Evolutionary conservation across 2,797 vertebrate genomes (phyloP), one percentile per base, ranked within the genome.

Genomic region (Gymnoscopelus braueri): DNA sequence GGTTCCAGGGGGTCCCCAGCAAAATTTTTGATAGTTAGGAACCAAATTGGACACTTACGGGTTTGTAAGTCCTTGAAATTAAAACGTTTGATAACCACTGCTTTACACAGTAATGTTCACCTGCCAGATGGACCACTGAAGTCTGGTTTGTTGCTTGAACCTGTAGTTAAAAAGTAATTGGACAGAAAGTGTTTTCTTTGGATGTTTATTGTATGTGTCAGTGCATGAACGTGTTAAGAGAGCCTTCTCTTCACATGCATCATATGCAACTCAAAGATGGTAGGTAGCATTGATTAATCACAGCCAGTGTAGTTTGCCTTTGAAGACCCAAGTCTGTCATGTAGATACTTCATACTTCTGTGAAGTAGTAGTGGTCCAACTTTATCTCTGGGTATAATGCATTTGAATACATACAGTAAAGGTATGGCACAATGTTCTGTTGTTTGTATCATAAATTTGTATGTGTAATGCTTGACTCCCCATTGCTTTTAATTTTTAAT

Each of bases 251-350:
- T 83, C 60, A 77, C 84, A 84, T 83, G 70, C 84, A 84, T 83
- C 70, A 87, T 89, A 91, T 93, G 90, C 90, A 91, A 90, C 61
- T 71, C 53, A 79, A 82, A 44, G 57, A 74, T 63, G 61, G 71
- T 69, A 44, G 72, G 80, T 84, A 83, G 78, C 72, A 67, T 70
- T 23, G 9, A 19, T 60, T 44, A 14, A 67, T 72, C 53, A 55
- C 76, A 67, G 72, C 39, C 59, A 51, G 60, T 73, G 63, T 61
- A 47, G 73, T 80, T 87, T 85, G 84, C 84, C 86, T 85, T 88
- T 67, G 49, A 86, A 74, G 82, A 87, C 81, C 69, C 4, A 54
- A 67, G 71, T 87, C 80, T 84, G 80, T 85, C 72, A 14, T n/a
- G 58, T 65, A 59, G 74, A 77, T 61, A 56, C 77, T 80, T 82